phyloP scores from a whole-genome alignment of 2,113 vertebrate species.

The Sander vitreus region DNA sequence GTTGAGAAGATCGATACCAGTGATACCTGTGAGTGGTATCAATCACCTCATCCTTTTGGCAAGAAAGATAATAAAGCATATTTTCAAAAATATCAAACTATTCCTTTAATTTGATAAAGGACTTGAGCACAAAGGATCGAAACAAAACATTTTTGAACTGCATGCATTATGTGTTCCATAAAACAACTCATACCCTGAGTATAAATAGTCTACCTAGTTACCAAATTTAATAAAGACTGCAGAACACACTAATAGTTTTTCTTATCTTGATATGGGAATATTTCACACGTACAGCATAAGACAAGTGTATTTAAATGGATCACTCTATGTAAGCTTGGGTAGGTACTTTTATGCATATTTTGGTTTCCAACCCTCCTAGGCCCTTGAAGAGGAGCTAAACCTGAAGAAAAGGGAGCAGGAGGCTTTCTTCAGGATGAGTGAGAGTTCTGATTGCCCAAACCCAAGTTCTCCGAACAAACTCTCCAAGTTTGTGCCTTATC shows the following conservation, averaged over 20 bases:
- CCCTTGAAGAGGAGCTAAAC: conserved; percentile 92
- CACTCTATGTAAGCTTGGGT: background rate
- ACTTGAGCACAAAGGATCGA: background rate
- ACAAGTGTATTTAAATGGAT: background rate
- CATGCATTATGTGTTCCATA: background rate
- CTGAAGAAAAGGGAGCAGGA: conserved; percentile 93
- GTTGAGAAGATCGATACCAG: background rate
- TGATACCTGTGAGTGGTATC: background rate
- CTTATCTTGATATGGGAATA: background rate
- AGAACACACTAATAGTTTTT: background rate
- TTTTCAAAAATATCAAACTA: background rate
- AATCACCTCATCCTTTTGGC: background rate
- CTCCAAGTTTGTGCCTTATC: conserved; percentile 91
- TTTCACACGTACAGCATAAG: background rate
- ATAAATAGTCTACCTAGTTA: background rate
- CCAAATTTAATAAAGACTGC: background rate
- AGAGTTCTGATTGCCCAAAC: conserved; percentile 75
- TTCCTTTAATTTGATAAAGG: too few relatives aligned
- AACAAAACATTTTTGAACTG: background rate
- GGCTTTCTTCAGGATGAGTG: conserved; percentile 90
- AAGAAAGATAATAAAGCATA: background rate
- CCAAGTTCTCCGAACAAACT: conserved; percentile 87
- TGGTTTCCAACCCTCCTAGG: conserved; percentile 76
- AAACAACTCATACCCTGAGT: background rate
- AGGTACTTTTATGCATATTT: background rate